Evolutionary conservation across 2,797 vertebrate genomes (phyloP).

Genomic region (Coilia nasus): DNA sequence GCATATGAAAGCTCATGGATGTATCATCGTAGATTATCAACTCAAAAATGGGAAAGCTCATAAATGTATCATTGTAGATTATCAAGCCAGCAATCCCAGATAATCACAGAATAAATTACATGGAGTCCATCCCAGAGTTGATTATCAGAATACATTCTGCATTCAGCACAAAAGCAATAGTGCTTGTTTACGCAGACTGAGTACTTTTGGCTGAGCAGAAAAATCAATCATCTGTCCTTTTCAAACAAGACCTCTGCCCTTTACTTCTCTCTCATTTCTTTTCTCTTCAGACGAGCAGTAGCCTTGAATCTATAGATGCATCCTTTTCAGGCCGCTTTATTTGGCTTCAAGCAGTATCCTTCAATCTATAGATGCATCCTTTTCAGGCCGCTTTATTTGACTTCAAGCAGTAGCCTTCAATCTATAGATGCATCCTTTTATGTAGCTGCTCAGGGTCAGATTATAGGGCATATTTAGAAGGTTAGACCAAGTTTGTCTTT

Average conservation of each 20-base stretch:
- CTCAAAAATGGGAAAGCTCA: neutral
- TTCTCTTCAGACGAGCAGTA: no score
- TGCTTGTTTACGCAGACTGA: neutral
- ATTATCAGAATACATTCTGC: neutral
- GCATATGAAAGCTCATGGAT: no score
- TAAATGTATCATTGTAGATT: neutral
- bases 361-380: neutral
- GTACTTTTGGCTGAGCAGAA: neutral
- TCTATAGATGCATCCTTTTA: constrained; percentile 6
- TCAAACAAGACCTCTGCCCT: constrained; percentile 8
- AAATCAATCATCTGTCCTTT: constrained; percentile 18
- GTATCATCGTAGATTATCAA: no score
- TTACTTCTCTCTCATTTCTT: neutral
- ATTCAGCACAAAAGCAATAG: neutral
- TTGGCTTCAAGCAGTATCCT: neutral
- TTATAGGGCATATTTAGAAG: neutral
- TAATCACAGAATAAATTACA: neutral
- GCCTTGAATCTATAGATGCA: neutral
- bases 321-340: neutral
- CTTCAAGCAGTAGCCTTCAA: neutral
- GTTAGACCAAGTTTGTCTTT: neutral
- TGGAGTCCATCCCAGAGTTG: neutral
- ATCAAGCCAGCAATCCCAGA: neutral
- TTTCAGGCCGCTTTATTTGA: neutral
- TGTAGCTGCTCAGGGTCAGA: neutral